These are phyloP conservation scores for Craseonycteris thonglongyai DNA, from an alignment of 2,113 vertebrate species.

Conservation along the genomic window DNA sequence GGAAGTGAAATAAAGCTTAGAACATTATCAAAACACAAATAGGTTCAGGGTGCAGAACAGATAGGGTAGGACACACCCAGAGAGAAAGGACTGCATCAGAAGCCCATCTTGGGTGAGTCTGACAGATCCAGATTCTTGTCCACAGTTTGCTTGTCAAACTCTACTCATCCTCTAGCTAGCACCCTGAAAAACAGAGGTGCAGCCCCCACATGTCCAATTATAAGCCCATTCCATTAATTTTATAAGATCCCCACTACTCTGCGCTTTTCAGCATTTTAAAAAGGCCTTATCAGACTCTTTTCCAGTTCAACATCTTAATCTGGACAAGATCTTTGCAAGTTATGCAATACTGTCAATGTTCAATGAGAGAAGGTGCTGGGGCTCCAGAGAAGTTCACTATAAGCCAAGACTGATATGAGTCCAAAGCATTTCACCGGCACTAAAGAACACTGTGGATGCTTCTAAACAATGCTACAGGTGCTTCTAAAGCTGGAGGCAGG, in stretches of 20 bases:
- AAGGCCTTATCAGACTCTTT: background rate
- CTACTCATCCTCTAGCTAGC: background rate
- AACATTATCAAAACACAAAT: background rate
- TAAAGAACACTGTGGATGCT: too few relatives aligned
- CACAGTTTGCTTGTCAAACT: background rate
- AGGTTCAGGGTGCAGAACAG: background rate
- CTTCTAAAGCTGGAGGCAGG: background rate
- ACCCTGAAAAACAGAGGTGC: background rate
- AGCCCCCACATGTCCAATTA: accelerated
- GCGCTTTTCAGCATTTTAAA: background rate
- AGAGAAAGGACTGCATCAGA: background rate
- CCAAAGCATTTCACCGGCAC: accelerated
- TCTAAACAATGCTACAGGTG: background rate
- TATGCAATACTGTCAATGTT: background rate
- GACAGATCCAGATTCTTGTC: background rate
- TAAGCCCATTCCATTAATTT: background rate
- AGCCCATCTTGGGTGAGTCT: too few relatives aligned
- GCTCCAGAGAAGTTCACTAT: background rate
- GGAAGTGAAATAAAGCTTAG: background rate
- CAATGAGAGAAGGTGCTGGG: background rate
- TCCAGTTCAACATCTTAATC: background rate
- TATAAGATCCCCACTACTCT: background rate
- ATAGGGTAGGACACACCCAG: too few relatives aligned
- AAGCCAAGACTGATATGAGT: background rate
- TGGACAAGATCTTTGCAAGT: background rate